Evolutionary conservation across 2,113 vertebrate species (phyloP), one percentile per base, ranked within the genome.

Genomic region (Bettongia penicillata): DNA sequence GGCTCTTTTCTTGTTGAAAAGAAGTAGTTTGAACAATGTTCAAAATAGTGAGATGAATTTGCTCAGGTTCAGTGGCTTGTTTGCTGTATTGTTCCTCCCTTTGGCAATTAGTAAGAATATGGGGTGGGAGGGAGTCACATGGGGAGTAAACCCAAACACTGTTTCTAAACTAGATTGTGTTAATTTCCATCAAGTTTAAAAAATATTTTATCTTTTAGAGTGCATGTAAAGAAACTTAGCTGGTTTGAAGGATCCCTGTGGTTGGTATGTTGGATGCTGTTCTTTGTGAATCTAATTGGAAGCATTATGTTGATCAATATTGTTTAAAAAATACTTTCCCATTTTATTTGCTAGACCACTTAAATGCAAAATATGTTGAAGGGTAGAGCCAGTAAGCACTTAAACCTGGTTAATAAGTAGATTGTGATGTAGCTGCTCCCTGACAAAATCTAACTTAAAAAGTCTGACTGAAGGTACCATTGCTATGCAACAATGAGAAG

Each of bases 301-400:
- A 93, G 55, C 96, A 97, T 95, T 97, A 96, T 97, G 97, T 98
- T 37, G 94, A 89, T 93, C 93, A 97, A 97, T 93, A 43, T 96
- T 91, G 23, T 97, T 97, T 57, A 95, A 96, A 97, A 28, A 92
- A 92, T 96, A 43, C 68, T 84, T 91, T 94, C 90, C 90, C 49
- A 31, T 90, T 48, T 11, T 90, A 90, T 90, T 49, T 48, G 90
- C 28, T 26, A 28, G 3, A 49, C 49, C 25, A 90, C 14, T 95
- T 93, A 93, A 96, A 95, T 93, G 92, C 94, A 91, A 94, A 91
- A 94, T 93, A 51, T 95, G n/a, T 92, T 92, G 91, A 97, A 91
- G 94, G 93, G 90, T 93, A 95, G 95, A 37, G 95, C 95, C 68
- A 90, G 10, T 91, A 93, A 91, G 53, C 95, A 95, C 77, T 94